phyloP scores from a whole-genome alignment of 2,888 invertebrate species.

The Parnassius apollo region DNA sequence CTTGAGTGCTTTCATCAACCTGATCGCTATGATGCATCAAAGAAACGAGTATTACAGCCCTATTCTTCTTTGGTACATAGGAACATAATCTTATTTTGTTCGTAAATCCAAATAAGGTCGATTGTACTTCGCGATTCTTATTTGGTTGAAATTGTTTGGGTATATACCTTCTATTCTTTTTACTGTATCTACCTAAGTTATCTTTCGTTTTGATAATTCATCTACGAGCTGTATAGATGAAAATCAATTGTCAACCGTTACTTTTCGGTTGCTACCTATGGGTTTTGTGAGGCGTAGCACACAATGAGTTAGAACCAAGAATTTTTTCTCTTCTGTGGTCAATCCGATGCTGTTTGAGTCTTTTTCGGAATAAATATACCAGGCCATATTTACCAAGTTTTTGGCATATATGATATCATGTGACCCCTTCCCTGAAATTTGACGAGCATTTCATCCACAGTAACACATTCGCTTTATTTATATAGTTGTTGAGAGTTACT shows the following conservation, averaged over 20 bases:
- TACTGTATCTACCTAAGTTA: constrained; percentile 30
- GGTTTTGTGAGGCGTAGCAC: constrained; percentile 33
- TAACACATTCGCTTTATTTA: constrained; percentile 32
- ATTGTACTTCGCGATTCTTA: constrained; percentile 18
- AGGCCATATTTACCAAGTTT: constrained; percentile 31
- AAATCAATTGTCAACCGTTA: constrained; percentile 33
- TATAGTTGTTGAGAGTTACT: constrained; percentile 33
- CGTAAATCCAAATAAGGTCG: constrained; percentile 31
- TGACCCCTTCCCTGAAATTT: constrained; percentile 35
- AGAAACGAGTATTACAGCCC: too few species aligned
- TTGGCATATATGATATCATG: constrained; percentile 34
- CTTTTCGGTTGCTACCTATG: constrained; percentile 33
- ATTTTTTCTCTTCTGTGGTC: constrained; percentile 30
- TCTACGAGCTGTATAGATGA: constrained; percentile 29
- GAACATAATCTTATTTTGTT: too few species aligned
- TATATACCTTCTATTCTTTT: constrained; percentile 26
- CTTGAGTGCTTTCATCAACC: too few species aligned
- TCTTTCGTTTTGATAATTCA: constrained; percentile 27
- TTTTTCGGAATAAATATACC: constrained; percentile 29
- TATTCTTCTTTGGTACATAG: too few species aligned
- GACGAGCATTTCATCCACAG: constrained; percentile 36
- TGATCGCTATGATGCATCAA: too few species aligned
- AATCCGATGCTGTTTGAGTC: constrained; percentile 29
- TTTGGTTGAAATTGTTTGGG: constrained; percentile 26
- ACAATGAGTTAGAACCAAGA: constrained; percentile 34